Conservation (phyloP, 2,888 invertebrate genomes). For the Pocota personata region DNA sequence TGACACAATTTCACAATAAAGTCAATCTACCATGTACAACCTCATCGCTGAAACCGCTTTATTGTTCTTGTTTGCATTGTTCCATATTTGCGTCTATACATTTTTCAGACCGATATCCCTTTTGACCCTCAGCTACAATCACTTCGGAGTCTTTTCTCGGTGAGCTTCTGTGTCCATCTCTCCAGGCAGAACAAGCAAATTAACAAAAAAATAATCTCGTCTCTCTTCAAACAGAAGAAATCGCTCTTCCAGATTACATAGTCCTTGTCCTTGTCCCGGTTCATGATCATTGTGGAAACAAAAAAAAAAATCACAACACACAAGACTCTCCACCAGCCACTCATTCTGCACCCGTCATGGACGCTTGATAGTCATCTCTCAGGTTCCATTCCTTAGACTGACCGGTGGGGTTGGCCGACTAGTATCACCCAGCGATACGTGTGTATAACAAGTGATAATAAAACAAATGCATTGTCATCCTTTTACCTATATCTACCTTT, state of each 20-base stretch:
- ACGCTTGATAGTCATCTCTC: conserved; percentile 66
- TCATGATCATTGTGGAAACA: conserved; percentile 38
- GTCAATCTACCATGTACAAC: conserved; percentile 42
- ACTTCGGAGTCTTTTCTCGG: conserved; percentile 29
- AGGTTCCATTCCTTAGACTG: conserved; percentile 7
- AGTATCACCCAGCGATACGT: conserved; percentile 66
- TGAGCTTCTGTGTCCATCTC: conserved; percentile 61
- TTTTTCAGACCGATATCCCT: conserved; percentile 4
- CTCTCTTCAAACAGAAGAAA: not conserved
- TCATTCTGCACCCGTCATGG: conserved; percentile 61
- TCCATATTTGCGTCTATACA: conserved; percentile 11
- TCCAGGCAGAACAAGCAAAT: conserved; percentile 29
- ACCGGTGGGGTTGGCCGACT: not conserved
- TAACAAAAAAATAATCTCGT: conserved; percentile 49
- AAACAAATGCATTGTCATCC: conserved; percentile 67
- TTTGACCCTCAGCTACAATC: conserved; percentile 41
- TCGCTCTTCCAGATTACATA: not conserved
- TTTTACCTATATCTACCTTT: not conserved
- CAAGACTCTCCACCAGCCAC: conserved; percentile 16
- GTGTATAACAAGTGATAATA: conserved; percentile 71
- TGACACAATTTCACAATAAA: conserved; percentile 24
- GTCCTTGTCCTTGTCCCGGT: conserved; percentile 55
- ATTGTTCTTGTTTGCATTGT: conserved; percentile 15
- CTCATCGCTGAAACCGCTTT: not conserved
- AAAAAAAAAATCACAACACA: conserved; percentile 30